Conservation (phyloP, 1,140 invertebrate genomes). For the Macrosteles quadrilineatus region DNA sequence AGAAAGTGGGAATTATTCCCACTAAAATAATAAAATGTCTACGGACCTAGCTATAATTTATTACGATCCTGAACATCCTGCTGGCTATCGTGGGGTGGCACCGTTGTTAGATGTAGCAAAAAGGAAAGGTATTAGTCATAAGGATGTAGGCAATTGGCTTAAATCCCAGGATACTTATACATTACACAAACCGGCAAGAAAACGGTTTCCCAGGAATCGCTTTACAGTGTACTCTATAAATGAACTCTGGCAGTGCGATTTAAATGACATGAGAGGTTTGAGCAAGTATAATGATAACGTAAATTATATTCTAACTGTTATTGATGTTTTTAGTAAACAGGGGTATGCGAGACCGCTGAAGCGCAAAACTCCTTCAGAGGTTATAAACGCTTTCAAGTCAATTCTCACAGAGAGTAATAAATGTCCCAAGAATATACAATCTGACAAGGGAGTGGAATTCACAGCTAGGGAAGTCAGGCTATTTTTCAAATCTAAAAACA, state of each 20-base stretch:
- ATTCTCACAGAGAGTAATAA: neutral
- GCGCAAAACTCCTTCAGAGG: neutral
- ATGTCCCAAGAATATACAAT: neutral
- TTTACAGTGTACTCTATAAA: neutral
- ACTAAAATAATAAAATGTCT: no score
- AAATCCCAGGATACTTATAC: neutral
- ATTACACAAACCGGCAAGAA: neutral
- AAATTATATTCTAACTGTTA: neutral
- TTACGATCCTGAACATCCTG: no score
- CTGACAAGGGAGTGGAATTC: slow-evolving; percentile 2
- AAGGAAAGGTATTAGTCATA: no score
- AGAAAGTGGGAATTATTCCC: no score
- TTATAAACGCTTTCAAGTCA: neutral
- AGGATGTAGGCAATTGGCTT: neutral
- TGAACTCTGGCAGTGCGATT: neutral
- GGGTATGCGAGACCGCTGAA: neutral
- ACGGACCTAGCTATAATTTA: no score
- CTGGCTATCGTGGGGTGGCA: no score
- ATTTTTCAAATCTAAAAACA: neutral
- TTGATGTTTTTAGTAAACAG: neutral
- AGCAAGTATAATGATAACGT: neutral
- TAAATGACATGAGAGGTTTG: no score
- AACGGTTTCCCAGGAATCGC: neutral
- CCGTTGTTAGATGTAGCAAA: no score
- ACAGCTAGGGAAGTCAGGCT: neutral